These are phyloP conservation scores for Eugnorisma glareosa DNA, from an alignment of 2,888 invertebrate genomes.

Conservation along the genomic window DNA sequence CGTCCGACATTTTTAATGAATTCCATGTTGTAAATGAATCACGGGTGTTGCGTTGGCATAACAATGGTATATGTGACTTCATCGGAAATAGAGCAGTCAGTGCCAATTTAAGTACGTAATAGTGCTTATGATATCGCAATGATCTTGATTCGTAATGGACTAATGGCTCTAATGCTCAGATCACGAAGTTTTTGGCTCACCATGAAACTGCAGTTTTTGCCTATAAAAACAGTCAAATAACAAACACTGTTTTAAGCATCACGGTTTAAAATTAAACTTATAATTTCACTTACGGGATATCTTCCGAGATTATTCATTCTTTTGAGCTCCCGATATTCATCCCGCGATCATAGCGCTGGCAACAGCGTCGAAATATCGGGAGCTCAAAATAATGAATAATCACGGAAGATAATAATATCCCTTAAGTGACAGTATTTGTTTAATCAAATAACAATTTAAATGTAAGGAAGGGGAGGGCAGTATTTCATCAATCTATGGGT, in stretches of 20 bases:
- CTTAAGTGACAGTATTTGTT: too few species aligned
- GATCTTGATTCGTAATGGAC: background rate
- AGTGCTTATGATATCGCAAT: background rate
- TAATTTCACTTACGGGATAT: too few species aligned
- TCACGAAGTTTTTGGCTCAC: background rate
- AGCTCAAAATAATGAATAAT: too few species aligned
- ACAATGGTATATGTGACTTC: constrained; percentile 68
- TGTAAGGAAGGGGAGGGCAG: too few species aligned
- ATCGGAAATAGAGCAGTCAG: constrained; percentile 67
- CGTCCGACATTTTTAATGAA: constrained; percentile 54
- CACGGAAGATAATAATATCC: too few species aligned
- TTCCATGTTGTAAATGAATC: constrained; percentile 57
- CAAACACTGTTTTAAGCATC: too few species aligned
- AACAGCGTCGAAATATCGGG: too few species aligned
- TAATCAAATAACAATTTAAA: background rate
- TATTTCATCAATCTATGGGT: background rate
- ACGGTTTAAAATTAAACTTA: too few species aligned
- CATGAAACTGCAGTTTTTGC: background rate
- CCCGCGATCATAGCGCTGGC: too few species aligned
- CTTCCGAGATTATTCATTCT: too few species aligned
- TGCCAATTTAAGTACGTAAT: constrained; percentile 43
- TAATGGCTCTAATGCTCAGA: background rate
- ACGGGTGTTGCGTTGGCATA: constrained; percentile 54
- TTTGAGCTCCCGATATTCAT: too few species aligned
- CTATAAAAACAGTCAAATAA: background rate